phyloP scores from a whole-genome alignment of 2,113 vertebrate species.

The Cyprinus carpio region DNA sequence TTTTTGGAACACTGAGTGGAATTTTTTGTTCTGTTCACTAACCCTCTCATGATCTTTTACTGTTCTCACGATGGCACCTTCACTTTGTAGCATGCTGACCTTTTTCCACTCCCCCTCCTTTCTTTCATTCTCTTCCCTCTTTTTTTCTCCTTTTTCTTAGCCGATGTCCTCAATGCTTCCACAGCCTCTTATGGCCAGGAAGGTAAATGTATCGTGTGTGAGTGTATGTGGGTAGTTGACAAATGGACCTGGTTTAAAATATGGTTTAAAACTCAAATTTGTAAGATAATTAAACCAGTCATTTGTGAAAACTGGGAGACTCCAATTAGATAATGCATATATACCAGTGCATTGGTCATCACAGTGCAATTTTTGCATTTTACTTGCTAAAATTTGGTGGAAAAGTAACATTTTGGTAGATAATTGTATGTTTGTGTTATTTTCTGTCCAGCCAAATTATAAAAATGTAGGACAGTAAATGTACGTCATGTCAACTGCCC shows the following conservation, averaged over 20 bases:
- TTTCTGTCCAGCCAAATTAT: neutral
- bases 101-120: slow-evolving; percentile 64
- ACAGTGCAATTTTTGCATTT: neutral
- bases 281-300: neutral
- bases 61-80: slow-evolving; percentile 47
- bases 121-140: slow-evolving; percentile 67
- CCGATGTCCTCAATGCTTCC: slow-evolving; percentile 95
- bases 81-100: slow-evolving; percentile 12
- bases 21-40: slow-evolving; percentile 10
- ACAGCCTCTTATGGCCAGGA: slow-evolving; percentile 93
- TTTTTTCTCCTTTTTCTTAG: slow-evolving; percentile 73
- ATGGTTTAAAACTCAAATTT: neutral
- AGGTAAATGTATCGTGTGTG: slow-evolving; percentile 86
- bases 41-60: slow-evolving; percentile 36
- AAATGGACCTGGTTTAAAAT: neutral
- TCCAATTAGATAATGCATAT: neutral
- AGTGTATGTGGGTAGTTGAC: slow-evolving; percentile 7
- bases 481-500: neutral
- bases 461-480: neutral
- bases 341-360: neutral
- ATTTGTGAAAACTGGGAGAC: neutral
- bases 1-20: neutral
- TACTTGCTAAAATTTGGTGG: neutral
- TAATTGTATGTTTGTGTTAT: neutral
- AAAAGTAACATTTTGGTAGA: no score